Evolutionary conservation across 92 coral and sea anemone genomes (phyloP).

Genomic region (Epizoanthus stellaris): DNA sequence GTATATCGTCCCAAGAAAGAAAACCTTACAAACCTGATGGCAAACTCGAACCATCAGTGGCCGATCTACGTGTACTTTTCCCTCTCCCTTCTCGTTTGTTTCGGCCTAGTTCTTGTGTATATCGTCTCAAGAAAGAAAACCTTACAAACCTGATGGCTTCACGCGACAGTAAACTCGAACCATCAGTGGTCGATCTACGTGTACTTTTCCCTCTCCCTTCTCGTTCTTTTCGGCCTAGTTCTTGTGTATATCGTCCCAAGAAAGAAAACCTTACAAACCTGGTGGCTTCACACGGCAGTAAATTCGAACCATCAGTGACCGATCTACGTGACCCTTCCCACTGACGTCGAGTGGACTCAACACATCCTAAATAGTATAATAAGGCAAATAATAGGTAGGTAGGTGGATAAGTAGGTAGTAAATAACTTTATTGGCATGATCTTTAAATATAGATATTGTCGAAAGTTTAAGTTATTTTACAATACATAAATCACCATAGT

Average conservation of each 20-base stretch:
- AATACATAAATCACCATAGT: too few relatives aligned
- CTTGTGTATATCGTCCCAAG: not conserved
- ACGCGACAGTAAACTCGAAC: slow-evolving; percentile 93
- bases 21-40: slow-evolving; percentile 88
- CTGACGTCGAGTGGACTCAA: slow-evolving; percentile 82
- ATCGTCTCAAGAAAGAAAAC: not conserved
- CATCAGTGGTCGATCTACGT: slow-evolving; percentile 85
- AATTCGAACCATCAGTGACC: slow-evolving; percentile 85
- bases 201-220: slow-evolving; percentile 77
- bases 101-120: not conserved
- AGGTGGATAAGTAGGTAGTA: too few relatives aligned
- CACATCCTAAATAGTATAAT: slow-evolving; percentile 72
- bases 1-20: not conserved
- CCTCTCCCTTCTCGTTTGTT: not conserved
- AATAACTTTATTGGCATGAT: too few relatives aligned
- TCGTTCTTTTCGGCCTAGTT: not conserved
- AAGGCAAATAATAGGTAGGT: too few relatives aligned
- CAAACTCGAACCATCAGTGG: slow-evolving; percentile 87
- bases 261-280: slow-evolving; percentile 61
- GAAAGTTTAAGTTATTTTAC: too few relatives aligned
- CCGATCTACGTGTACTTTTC: slow-evolving; percentile 64
- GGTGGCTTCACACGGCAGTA: slow-evolving; percentile 99
- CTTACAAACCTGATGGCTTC: slow-evolving; percentile 94
- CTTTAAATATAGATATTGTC: too few relatives aligned
- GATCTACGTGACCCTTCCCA: slow-evolving; percentile 88